Conservation (phyloP, 1,140 invertebrate genomes). For the Cotesia vestalis region DNA sequence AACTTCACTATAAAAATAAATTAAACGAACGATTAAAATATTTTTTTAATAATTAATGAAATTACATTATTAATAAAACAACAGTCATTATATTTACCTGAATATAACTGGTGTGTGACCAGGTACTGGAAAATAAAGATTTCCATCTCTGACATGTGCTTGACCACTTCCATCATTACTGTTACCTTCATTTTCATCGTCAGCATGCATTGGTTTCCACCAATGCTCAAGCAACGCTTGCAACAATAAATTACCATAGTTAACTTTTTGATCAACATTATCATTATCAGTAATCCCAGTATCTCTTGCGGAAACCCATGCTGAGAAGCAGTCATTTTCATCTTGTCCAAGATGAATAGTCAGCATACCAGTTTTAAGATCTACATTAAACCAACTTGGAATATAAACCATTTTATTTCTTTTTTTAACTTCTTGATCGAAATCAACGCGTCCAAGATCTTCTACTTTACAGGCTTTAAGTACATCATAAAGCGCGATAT, state of each 20-base stretch:
- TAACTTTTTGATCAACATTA: constrained; percentile 92
- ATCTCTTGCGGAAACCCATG: constrained; percentile 97
- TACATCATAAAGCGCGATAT: constrained; percentile 98
- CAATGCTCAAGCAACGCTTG: constrained; percentile 96
- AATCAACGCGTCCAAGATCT: constrained; percentile 91
- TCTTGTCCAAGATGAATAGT: constrained; percentile 97
- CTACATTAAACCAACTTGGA: constrained; percentile 99
- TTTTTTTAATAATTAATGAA: constrained; percentile 14
- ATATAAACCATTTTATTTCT: constrained; percentile 94
- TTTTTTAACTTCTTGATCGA: constrained; percentile 94
- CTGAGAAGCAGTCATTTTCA: constrained; percentile 96
- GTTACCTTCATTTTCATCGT: constrained; percentile 61
- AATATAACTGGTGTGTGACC: constrained; percentile 97
- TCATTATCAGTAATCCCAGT: constrained; percentile 82
- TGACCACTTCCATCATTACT: constrained; percentile 60
- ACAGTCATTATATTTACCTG: constrained; percentile 69
- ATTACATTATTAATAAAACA: not conserved
- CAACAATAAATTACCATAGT: constrained; percentile 93
- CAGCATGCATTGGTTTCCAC: constrained; percentile 76
- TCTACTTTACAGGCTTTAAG: constrained; percentile 91
- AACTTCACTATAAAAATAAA: constrained; percentile 78
- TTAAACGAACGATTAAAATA: constrained; percentile 34
- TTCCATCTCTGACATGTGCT: constrained; percentile 69
- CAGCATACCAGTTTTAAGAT: constrained; percentile 98
- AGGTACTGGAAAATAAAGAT: constrained; percentile 91